These are phyloP conservation scores for Lycodopsis pacificus DNA, from an alignment of 2,797 vertebrate species.

Conservation along the genomic window DNA sequence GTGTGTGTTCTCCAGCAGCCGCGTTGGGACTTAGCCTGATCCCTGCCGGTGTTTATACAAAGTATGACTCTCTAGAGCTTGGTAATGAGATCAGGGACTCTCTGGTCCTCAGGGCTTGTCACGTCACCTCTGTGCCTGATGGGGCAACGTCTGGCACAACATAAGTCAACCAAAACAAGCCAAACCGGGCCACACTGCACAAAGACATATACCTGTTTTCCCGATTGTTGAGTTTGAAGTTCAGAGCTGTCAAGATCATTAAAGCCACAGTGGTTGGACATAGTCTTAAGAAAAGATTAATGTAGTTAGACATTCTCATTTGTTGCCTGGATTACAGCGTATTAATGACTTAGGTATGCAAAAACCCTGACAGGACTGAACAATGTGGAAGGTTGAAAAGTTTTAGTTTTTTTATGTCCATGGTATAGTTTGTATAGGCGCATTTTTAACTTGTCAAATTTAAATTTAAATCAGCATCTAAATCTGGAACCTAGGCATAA, in stretches of 20 bases:
- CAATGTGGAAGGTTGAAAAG: not conserved
- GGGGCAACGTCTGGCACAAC: constrained; percentile 42
- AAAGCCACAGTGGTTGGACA: not conserved
- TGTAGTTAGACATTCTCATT: not conserved
- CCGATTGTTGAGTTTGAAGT: constrained; percentile 4
- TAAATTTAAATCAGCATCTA: constrained; percentile 28
- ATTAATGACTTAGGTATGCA: constrained; percentile 17
- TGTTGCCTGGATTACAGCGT: not conserved
- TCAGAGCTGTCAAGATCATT: constrained; percentile 19
- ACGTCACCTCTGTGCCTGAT: constrained; percentile 44
- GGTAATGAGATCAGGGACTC: constrained; percentile 60
- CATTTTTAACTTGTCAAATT: constrained; percentile 41
- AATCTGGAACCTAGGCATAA: constrained; percentile 15
- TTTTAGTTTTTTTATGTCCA: constrained; percentile 8
- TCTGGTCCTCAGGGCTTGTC: constrained; percentile 52
- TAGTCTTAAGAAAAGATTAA: not conserved
- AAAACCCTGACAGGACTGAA: constrained; percentile 5
- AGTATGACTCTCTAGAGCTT: constrained; percentile 44
- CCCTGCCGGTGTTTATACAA: constrained; percentile 65
- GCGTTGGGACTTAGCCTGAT: constrained; percentile 36
- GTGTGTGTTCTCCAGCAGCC: constrained; percentile 26
- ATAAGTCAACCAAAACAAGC: constrained; percentile 61
- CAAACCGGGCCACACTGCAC: constrained; percentile 23
- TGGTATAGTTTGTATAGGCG: constrained; percentile 25
- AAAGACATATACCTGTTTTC: constrained; percentile 28